Evolutionary conservation across 1,140 invertebrate species (phyloP).

Genomic region (Potamilus streckersoni): DNA sequence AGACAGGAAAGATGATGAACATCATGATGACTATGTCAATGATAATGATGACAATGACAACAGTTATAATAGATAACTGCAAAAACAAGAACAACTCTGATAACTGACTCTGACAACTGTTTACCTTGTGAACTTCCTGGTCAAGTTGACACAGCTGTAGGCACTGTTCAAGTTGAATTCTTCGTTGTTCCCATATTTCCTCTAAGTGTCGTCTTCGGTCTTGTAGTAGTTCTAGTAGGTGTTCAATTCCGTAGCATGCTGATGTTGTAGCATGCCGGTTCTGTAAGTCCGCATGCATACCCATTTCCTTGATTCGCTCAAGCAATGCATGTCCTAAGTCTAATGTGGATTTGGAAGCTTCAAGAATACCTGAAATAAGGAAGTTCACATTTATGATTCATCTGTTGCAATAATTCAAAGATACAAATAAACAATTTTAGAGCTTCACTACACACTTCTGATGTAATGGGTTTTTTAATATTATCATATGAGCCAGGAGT

Average conservation of each 20-base stretch:
- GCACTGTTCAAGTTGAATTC: constrained; percentile 79
- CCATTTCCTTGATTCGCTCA: constrained; percentile 71
- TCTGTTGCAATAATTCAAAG: neutral
- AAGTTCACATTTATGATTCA: constrained; percentile 5
- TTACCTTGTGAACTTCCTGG: constrained; percentile 77
- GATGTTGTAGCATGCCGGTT: constrained; percentile 68
- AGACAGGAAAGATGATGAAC: neutral
- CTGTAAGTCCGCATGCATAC: constrained; percentile 66
- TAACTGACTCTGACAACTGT: neutral
- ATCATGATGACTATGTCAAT: neutral
- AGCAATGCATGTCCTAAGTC: constrained; percentile 83
- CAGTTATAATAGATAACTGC: neutral
- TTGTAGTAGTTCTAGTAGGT: constrained; percentile 76
- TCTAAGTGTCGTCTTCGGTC: constrained; percentile 81
- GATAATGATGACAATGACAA: neutral
- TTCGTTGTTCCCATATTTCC: constrained; percentile 76
- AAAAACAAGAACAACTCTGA: neutral
- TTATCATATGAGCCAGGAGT: too few relatives aligned
- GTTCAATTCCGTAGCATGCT: constrained; percentile 69
- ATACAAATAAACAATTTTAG: neutral
- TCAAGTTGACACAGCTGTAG: constrained; percentile 81
- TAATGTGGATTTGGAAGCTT: constrained; percentile 80
- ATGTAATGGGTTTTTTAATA: too few relatives aligned
- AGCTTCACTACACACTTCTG: too few relatives aligned
- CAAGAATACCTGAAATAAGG: constrained; percentile 74